Evolutionary conservation across 2,888 invertebrate genomes (phyloP), one percentile per base, ranked within the genome.

Genomic region (Nowickia ferox): DNA sequence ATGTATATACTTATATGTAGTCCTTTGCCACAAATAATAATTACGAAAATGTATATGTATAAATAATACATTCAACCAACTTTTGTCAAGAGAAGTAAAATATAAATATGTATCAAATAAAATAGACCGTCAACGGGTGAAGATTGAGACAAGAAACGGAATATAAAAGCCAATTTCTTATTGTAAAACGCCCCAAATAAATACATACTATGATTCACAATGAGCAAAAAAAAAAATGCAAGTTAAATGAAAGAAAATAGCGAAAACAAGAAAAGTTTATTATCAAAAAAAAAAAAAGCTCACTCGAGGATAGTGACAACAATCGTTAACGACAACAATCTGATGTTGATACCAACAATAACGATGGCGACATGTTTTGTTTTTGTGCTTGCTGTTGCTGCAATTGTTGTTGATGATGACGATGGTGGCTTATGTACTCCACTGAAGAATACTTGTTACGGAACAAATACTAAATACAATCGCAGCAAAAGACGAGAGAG

Each of bases 351-450:
- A 63, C 74, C 69, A 77, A 69, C 84, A 66, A 75, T 57, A 46
- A 68, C 69, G 38, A 78, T 69, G 74, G 74, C 17, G 53, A 75
- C 77, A 30, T 30, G 63, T 65, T 44, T 22, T 59, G n/a, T 11
- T 61, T n/a, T n/a, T 57, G 72, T 17, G 55, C n/a, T 69, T 59
- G 44, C 42, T 68, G n/a, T 57, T 68, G 48, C 19, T 71, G 61
- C 42, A 53, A 22, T 59, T 68, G 66, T 65, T 78, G 84, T 53
- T 53, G 86, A 59, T 76, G 76, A 66, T 55, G 71, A 77, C 72
- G 84, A 87, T 66, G 84, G 79, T 66, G 71, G 84, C 82, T 81
- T 87, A 81, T 84, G 79, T 83, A 53, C 86, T 86, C 79, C 66
- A 68, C 79, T 86, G 66, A 86, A 86, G 86, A 80, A 83, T 75